These are phyloP conservation scores for Pyrgus malvae DNA, from an alignment of 2,888 invertebrate species.

Conservation along the genomic window DNA sequence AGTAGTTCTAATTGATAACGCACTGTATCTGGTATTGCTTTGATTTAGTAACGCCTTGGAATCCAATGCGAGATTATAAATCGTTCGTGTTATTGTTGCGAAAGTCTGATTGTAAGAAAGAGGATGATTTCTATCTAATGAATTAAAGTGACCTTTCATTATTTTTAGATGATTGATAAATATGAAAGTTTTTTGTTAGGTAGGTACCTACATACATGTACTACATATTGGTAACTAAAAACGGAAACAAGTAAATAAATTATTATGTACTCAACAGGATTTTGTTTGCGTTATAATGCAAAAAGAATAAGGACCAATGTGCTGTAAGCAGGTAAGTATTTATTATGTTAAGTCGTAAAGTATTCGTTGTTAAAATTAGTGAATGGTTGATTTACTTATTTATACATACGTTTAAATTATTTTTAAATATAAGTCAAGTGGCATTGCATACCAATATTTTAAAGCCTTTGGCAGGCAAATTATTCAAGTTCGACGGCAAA, in stretches of 20 bases:
- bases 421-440: background rate
- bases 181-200: too few relatives aligned
- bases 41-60: conserved; percentile 68
- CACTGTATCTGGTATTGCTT: conserved; percentile 67
- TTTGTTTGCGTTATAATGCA: too few relatives aligned
- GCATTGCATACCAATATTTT: conserved; percentile 10
- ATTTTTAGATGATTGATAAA: too few relatives aligned
- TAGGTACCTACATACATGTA: background rate
- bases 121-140: too few relatives aligned
- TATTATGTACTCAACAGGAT: too few relatives aligned
- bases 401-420: background rate
- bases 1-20: conserved; percentile 71
- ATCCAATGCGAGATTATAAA: conserved; percentile 59
- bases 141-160: too few relatives aligned
- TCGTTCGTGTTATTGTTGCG: conserved; percentile 40
- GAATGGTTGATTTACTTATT: background rate
- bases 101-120: conserved; percentile 23
- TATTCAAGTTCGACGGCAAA: conserved; percentile 19
- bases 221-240: too few relatives aligned
- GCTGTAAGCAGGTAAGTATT: background rate
- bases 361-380: background rate
- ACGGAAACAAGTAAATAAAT: too few relatives aligned
- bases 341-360: too few relatives aligned
- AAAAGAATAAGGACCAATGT: background rate
- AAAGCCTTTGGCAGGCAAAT: conserved; percentile 30